phyloP scores from a whole-genome alignment of 2,113 vertebrate species.

The Cinclus cinclus region DNA sequence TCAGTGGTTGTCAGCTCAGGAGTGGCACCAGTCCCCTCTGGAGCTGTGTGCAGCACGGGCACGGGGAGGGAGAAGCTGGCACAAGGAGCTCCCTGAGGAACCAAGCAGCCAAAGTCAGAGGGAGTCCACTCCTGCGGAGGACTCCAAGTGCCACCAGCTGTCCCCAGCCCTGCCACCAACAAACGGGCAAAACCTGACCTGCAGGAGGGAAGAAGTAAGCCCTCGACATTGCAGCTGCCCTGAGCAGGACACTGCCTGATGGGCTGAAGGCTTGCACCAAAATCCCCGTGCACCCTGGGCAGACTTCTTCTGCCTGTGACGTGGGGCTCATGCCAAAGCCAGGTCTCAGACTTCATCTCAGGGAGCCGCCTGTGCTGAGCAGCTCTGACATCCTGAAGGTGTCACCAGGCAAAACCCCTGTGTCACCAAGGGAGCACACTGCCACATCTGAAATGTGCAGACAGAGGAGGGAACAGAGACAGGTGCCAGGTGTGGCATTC shows the following conservation, averaged over 20 bases:
- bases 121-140: fast-evolving
- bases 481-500: not conserved
- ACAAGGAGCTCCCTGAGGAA: not conserved
- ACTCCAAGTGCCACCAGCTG: not conserved
- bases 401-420: not conserved
- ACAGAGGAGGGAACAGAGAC: not conserved
- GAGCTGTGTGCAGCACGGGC: fast-evolving
- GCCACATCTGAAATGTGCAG: fast-evolving
- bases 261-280: not conserved
- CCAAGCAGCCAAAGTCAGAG: fast-evolving
- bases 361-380: fast-evolving
- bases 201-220: not conserved
- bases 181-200: not conserved
- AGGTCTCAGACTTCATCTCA: not conserved
- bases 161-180: not conserved
- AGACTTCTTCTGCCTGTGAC: fast-evolving
- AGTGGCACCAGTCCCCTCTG: not conserved
- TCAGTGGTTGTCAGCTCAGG: not conserved
- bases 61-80: not conserved
- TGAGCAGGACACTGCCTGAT: not conserved
- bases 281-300: fast-evolving
- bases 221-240: not conserved
- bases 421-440: not conserved
- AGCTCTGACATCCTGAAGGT: not conserved
- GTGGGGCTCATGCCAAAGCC: not conserved